Percentiles rank a stretch among this genome's conserved stretches.
Evolutionary conservation across 1,140 invertebrate genomes (phyloP).

Genomic region (Zaprionus kolodkinae): DNA sequence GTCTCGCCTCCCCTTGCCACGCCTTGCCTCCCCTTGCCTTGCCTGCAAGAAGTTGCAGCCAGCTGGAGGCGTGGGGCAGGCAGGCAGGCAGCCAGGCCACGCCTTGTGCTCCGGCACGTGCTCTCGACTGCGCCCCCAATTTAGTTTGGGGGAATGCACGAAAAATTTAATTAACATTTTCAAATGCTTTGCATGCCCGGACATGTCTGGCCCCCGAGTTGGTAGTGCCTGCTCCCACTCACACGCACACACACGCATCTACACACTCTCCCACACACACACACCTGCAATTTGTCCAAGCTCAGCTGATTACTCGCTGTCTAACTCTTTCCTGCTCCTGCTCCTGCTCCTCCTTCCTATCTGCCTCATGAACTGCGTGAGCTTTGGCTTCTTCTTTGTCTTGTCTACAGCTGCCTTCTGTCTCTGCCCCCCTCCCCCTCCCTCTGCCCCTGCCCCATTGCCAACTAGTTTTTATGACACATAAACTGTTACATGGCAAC

Average conservation of each 20-base stretch:
- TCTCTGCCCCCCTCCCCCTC: too few relatives aligned
- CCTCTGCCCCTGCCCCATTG: conserved; percentile 43
- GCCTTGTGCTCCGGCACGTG: conserved; percentile 24
- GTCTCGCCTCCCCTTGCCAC: not conserved
- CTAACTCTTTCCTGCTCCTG: too few relatives aligned
- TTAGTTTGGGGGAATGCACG: conserved; percentile 67
- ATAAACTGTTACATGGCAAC: conserved; percentile 68
- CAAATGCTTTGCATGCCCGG: conserved; percentile 69
- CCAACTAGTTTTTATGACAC: conserved; percentile 78
- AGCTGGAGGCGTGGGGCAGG: not conserved
- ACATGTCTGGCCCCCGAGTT: conserved; percentile 51
- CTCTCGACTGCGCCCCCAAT: conserved; percentile 41
- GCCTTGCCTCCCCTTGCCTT: too few relatives aligned
- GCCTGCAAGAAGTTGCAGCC: not conserved
- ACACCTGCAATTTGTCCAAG: conserved; percentile 53
- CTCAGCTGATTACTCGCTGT: conserved; percentile 57
- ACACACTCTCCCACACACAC: too few relatives aligned
- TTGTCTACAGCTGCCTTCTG: not conserved
- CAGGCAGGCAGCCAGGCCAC: not conserved
- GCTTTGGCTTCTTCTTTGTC: not conserved
- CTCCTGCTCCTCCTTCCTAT: not conserved
- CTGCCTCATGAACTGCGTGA: not conserved
- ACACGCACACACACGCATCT: not conserved
- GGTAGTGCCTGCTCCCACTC: conserved; percentile 6
- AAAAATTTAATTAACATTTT: conserved; percentile 79